Percentiles rank a stretch among this genome's conserved stretches.
Evolutionary conservation across 2,888 invertebrate genomes (phyloP).

Genomic region (Drosophila formosana): DNA sequence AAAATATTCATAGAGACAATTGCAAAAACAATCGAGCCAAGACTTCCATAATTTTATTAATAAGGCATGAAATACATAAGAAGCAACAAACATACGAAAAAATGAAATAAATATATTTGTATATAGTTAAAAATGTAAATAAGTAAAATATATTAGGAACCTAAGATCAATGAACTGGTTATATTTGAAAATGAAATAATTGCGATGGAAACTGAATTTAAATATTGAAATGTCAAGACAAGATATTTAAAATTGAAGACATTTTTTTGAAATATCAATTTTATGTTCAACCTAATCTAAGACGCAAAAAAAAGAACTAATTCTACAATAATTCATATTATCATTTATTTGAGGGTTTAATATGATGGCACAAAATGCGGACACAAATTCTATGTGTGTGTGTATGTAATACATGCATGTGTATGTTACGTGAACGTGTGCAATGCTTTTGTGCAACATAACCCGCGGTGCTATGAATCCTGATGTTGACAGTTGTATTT

Average conservation of each 20-base stretch:
- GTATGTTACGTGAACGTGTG: conserved; percentile 8
- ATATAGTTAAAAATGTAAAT: background rate
- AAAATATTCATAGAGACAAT: no score
- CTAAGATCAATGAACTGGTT: background rate
- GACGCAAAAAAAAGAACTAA: no score
- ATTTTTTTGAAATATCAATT: no score
- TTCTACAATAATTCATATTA: background rate
- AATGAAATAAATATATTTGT: background rate
- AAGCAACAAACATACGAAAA: no score
- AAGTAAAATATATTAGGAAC: background rate
- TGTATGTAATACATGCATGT: background rate
- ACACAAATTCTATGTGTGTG: background rate
- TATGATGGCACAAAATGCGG: background rate
- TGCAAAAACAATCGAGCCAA: no score
- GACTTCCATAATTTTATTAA: no score
- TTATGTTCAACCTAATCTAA: background rate
- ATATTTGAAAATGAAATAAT: no score
- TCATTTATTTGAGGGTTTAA: background rate
- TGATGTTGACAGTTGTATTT: conserved; percentile 69
- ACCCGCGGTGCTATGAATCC: conserved; percentile 49
- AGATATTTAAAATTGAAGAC: no score
- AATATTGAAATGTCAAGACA: no score
- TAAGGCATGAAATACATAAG: no score
- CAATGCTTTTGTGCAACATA: conserved; percentile 20
- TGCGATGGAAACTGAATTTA: no score